A percentile compares a stretch with the other conserved stretches of the same genome.
Conservation (phyloP, 1,140 invertebrate species). For the Dendrolimus punctatus region DNA sequence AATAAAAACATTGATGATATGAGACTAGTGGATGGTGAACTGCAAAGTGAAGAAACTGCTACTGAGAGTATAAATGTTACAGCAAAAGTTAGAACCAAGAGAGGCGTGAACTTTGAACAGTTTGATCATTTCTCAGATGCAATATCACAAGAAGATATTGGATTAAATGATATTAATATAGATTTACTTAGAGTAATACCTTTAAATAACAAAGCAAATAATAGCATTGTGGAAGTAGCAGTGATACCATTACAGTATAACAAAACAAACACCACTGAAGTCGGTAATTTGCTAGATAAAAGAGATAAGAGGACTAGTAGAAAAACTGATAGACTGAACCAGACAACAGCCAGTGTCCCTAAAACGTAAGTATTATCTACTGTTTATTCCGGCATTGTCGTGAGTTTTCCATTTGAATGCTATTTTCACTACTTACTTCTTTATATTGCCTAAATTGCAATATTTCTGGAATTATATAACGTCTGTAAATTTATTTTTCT, state of each 20-base stretch:
- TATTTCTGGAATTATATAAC: too few species aligned
- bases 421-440: too few species aligned
- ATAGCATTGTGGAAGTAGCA: conserved; percentile 32
- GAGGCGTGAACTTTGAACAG: conserved; percentile 41
- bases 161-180: conserved; percentile 29
- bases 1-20: conserved; percentile 38
- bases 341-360: conserved; percentile 65
- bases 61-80: conserved; percentile 11
- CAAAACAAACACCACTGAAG: conserved; percentile 54
- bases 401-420: too few species aligned
- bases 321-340: conserved; percentile 68
- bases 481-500: too few species aligned
- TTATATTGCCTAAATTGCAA: too few species aligned
- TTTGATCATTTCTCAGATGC: conserved; percentile 33
- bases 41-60: conserved; percentile 36
- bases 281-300: conserved; percentile 48
- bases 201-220: conserved; percentile 8
- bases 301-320: conserved; percentile 67
- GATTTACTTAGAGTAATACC: conserved; percentile 50
- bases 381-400: too few species aligned
- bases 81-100: conserved; percentile 34
- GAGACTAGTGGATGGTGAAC: conserved; percentile 35
- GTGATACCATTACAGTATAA: conserved; percentile 48
- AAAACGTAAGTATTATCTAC: conserved; percentile 52
- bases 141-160: conserved; percentile 22